Conservation (phyloP, 2,888 invertebrate genomes). For the Thymelicus lineola region DNA sequence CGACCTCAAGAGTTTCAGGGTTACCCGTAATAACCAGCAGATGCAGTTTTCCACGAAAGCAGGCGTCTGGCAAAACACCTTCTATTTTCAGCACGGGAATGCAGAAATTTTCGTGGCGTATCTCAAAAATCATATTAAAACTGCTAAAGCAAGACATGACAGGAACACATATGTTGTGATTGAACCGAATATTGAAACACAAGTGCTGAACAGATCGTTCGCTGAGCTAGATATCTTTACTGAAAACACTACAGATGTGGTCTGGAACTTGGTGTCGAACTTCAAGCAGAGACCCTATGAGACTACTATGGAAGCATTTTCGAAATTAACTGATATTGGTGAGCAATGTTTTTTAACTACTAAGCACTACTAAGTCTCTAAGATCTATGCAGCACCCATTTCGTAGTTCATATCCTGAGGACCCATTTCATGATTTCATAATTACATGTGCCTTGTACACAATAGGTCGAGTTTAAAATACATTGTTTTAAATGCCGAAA, state of each 20-base stretch:
- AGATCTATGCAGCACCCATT: no score
- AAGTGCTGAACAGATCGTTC: constrained; percentile 92
- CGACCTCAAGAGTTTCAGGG: constrained; percentile 72
- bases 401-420: no score
- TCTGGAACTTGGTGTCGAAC: constrained; percentile 85
- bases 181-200: constrained; percentile 86
- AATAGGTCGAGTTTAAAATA: no score
- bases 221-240: constrained; percentile 93
- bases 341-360: constrained; percentile 52
- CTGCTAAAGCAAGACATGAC: constrained; percentile 89
- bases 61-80: constrained; percentile 89
- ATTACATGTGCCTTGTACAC: no score
- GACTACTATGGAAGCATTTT: constrained; percentile 93
- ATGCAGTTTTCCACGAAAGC: constrained; percentile 76
- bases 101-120: constrained; percentile 90
- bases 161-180: constrained; percentile 87
- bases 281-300: constrained; percentile 89
- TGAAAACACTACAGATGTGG: constrained; percentile 87
- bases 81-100: constrained; percentile 95
- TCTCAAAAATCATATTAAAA: constrained; percentile 87
- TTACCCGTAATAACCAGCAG: constrained; percentile 73
- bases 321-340: constrained; percentile 93
- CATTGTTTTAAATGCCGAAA: no score
- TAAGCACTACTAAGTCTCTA: no score
- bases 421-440: no score